Conservation (phyloP, 2,888 invertebrate genomes). For the Drosophila paramelanica region DNA sequence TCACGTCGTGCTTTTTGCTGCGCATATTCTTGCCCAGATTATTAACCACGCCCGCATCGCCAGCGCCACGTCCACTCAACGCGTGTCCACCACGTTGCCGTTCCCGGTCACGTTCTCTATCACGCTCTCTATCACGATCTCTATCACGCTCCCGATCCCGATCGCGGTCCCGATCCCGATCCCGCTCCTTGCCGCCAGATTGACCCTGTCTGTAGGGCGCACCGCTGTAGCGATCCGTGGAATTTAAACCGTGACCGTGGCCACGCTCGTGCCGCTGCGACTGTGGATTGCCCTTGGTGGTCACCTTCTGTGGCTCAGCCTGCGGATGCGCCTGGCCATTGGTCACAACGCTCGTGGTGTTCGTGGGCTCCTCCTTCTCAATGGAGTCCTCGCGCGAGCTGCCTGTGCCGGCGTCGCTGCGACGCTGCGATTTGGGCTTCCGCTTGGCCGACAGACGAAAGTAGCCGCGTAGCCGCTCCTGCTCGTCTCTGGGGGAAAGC, state of each 20-base stretch:
- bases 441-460: conserved; percentile 86
- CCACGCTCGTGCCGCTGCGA: conserved; percentile 49
- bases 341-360: conserved; percentile 74
- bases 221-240: conserved; percentile 50
- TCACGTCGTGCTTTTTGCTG: conserved; percentile 78
- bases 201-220: conserved; percentile 56
- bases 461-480: conserved; percentile 87
- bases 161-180: conserved; percentile 25
- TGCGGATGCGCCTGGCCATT: conserved; percentile 32
- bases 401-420: conserved; percentile 59
- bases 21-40: conserved; percentile 75
- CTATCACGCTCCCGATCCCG: conserved; percentile 36
- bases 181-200: conserved; percentile 34
- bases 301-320: conserved; percentile 20
- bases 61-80: conserved; percentile 59
- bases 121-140: conserved; percentile 26
- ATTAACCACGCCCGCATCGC: conserved; percentile 69
- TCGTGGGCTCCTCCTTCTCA: conserved; percentile 82
- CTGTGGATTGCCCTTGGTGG: conserved; percentile 6
- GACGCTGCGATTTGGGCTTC: conserved; percentile 83
- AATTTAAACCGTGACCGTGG: conserved; percentile 35
- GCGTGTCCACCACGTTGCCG: conserved; percentile 19
- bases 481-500: conserved; percentile 85
- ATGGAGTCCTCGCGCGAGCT: conserved; percentile 83
- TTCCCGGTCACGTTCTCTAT: conserved; percentile 28